Percentiles rank a stretch among this genome's conserved stretches.
Conservation (phyloP, 2,888 invertebrate genomes). For the Fragum whitleyi region DNA sequence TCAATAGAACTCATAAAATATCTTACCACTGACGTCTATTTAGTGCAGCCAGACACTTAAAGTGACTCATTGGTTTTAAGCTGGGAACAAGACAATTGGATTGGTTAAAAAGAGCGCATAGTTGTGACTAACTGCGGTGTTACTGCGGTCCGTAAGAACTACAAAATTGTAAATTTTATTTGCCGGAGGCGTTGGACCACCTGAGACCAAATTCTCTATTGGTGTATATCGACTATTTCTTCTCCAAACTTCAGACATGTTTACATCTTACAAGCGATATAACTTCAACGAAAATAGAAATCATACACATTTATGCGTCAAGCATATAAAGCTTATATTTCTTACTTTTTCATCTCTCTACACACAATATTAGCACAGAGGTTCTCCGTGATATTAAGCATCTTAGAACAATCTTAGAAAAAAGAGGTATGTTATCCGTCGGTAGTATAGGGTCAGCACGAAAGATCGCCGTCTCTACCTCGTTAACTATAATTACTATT, state of each 20-base stretch:
- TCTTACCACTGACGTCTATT: neutral
- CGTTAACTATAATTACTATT: neutral
- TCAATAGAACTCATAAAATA: neutral
- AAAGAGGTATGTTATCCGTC: too few relatives aligned
- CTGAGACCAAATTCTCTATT: conserved; percentile 20
- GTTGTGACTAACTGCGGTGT: conserved; percentile 4
- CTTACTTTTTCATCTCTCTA: too few relatives aligned
- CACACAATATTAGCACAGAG: too few relatives aligned
- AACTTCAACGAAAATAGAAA: too few relatives aligned
- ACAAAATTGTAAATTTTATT: conserved; percentile 38
- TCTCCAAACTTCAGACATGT: neutral
- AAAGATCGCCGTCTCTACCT: neutral
- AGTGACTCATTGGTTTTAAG: neutral
- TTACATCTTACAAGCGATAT: neutral
- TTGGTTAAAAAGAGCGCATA: neutral
- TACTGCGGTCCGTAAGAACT: conserved; percentile 11
- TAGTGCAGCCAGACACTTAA: neutral
- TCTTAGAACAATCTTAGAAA: too few relatives aligned
- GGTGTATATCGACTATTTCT: neutral
- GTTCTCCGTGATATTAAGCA: too few relatives aligned
- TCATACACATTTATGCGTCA: too few relatives aligned
- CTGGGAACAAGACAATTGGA: neutral
- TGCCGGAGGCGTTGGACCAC: conserved; percentile 24
- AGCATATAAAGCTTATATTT: too few relatives aligned
- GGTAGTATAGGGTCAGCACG: neutral